Conservation (phyloP, 2,888 invertebrate genomes). For the Drosophila silvestris region DNA sequence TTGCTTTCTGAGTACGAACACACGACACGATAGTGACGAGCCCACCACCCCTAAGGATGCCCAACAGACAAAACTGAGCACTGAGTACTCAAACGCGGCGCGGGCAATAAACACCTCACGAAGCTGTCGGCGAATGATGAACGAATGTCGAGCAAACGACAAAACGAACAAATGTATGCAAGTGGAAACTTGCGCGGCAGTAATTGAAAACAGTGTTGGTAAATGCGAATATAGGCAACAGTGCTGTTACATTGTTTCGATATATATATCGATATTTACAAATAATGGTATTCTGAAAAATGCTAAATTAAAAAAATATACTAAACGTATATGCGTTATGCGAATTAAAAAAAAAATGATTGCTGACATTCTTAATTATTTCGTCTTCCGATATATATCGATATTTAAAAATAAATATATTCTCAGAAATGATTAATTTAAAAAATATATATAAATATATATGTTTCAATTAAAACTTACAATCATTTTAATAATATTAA, state of each 20-base stretch:
- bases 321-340: not conserved
- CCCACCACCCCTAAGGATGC: constrained; percentile 34
- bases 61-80: constrained; percentile 45
- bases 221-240: not conserved
- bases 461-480: not conserved
- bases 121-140: constrained; percentile 53
- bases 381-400: not conserved
- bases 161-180: constrained; percentile 24
- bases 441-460: not conserved
- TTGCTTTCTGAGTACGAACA: constrained; percentile 29
- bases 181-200: constrained; percentile 35
- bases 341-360: not conserved
- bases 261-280: constrained; percentile 1
- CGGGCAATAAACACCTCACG: constrained; percentile 38
- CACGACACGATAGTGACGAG: constrained; percentile 41
- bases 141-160: constrained; percentile 37
- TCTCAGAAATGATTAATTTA: not conserved
- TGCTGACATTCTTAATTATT: not conserved
- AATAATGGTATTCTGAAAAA: not conserved
- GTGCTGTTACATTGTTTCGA: constrained; percentile 4
- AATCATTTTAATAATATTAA: not conserved
- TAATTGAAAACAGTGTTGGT: constrained; percentile 35
- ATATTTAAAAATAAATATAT: not conserved
- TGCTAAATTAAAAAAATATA: not conserved
- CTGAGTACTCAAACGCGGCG: constrained; percentile 49